Evolutionary conservation across 2,888 invertebrate genomes (phyloP), one percentile per base, ranked within the genome.

Genomic region (Cantharis rufa): DNA sequence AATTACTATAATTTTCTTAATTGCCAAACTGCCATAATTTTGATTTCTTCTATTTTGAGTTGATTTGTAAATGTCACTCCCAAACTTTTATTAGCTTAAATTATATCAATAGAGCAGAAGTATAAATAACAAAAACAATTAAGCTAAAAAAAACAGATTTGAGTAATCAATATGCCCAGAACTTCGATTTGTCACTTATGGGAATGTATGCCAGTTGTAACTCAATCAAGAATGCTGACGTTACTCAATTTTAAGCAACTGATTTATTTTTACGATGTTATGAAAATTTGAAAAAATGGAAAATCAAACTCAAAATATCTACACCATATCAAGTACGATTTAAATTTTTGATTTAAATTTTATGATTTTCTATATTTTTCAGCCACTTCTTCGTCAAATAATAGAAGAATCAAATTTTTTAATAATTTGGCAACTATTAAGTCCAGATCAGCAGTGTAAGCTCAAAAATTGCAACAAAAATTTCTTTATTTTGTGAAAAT

Each of bases 371-470:
- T 2, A 3, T 11, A 11, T 66, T 66, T 66, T 66, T 21, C 13
- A n/a, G 16, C 3, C 3, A 3, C 27, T 4, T 10, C 10, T 10
- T 18, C 64, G 3, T 11, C 32, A 11, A 18, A 18, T 18, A 13
- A 32, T 32, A 13, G 32, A 32, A 32, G 13, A 1, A 32, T 5
- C 4, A 4, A 4, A 5, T 82, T 81, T 78, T 74, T 78, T n/a
- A 80, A 79, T 71, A 80, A 82, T 81, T 85, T 90, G 71, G 89
- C 90, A 80, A 89, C 90, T 5, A 89, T 90, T 1, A 90, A 90
- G 3, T 90, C 90, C 10, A 89, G 89, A 85, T 89, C 90, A 32
- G 88, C 90, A 7, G 88, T 90, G 91, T 90, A 84, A 82, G 82
- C 82, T 48, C 61, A 11, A 66, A 70, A 70, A 15, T 32, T n/a